A percentile compares a stretch with the other conserved stretches of the same genome.
Evolutionary conservation across 2,113 vertebrate genomes (phyloP).

Genomic region (Pseudopipra pipra): DNA sequence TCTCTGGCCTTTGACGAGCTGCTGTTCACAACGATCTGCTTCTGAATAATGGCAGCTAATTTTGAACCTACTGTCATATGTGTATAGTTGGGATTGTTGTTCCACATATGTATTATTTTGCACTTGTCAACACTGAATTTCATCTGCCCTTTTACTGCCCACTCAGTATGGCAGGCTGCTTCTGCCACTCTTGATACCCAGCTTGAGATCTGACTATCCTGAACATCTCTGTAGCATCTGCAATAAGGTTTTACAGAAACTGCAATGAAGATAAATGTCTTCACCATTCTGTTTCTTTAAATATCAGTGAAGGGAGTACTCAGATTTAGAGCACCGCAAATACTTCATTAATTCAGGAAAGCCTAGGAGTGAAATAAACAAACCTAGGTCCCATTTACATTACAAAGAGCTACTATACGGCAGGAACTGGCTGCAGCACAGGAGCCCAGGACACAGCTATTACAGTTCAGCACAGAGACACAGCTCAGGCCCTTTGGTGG

Average conservation of each 20-base stretch:
- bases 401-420: slow-evolving; percentile 41
- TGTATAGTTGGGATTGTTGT: neutral
- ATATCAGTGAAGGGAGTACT: slow-evolving; percentile 21
- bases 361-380: slow-evolving; percentile 53
- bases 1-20: neutral
- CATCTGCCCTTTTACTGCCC: slow-evolving; percentile 28
- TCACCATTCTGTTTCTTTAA: slow-evolving; percentile 36
- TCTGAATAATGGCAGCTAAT: slow-evolving; percentile 7
- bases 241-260: slow-evolving; percentile 25
- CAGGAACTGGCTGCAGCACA: slow-evolving; percentile 13
- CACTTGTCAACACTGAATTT: slow-evolving; percentile 31
- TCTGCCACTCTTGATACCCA: neutral
- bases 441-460: neutral
- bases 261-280: slow-evolving; percentile 15
- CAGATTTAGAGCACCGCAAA: neutral
- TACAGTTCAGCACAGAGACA: neutral
- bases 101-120: slow-evolving; percentile 20
- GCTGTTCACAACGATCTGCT: neutral
- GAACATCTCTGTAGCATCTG: neutral
- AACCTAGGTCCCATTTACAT: slow-evolving; percentile 48
- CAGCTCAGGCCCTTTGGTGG: neutral
- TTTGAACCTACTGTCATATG: neutral
- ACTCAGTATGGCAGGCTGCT: neutral
- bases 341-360: slow-evolving; percentile 63
- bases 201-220: slow-evolving; percentile 8